A percentile compares a stretch with the other conserved stretches of the same genome.
Evolutionary conservation across 2,888 invertebrate species (phyloP).

Genomic region (Mallateleia sp.): DNA sequence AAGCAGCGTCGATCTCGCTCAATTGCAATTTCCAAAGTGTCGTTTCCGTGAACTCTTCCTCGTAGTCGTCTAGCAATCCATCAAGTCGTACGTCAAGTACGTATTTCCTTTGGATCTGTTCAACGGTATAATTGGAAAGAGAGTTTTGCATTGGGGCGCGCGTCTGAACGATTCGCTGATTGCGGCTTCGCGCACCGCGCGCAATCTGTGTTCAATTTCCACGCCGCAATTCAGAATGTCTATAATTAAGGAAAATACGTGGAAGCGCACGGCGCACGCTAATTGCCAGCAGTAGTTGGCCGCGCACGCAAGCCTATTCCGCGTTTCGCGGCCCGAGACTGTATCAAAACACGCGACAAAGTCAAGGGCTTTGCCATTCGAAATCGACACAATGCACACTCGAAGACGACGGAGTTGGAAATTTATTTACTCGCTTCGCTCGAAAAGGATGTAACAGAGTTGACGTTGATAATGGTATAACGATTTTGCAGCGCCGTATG

Average conservation of each 20-base stretch:
- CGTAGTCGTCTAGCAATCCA: background rate
- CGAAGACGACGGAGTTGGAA: constrained; percentile 14
- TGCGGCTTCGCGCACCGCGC: background rate
- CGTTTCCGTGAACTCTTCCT: background rate
- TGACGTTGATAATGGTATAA: no score
- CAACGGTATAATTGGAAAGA: background rate
- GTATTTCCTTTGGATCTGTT: background rate
- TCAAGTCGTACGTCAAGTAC: background rate
- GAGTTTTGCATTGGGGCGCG: background rate
- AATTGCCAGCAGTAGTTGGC: constrained; percentile 51
- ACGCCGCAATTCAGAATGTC: constrained; percentile 8
- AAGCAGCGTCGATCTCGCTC: background rate
- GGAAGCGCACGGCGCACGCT: constrained; percentile 49
- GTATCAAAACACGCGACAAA: constrained; percentile 67
- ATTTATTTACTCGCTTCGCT: background rate
- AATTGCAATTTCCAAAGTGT: background rate
- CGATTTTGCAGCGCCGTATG: no score
- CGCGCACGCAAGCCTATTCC: constrained; percentile 45
- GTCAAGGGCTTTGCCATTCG: constrained; percentile 53
- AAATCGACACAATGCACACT: constrained; percentile 23
- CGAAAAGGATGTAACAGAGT: no score
- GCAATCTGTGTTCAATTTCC: constrained; percentile 24
- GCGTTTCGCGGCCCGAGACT: constrained; percentile 23
- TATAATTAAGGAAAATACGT: constrained; percentile 61
- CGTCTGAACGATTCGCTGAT: background rate